A percentile compares a stretch with the other conserved stretches of the same genome.
Conservation (phyloP, 2,797 vertebrate genomes). For the Fringilla coelebs region DNA sequence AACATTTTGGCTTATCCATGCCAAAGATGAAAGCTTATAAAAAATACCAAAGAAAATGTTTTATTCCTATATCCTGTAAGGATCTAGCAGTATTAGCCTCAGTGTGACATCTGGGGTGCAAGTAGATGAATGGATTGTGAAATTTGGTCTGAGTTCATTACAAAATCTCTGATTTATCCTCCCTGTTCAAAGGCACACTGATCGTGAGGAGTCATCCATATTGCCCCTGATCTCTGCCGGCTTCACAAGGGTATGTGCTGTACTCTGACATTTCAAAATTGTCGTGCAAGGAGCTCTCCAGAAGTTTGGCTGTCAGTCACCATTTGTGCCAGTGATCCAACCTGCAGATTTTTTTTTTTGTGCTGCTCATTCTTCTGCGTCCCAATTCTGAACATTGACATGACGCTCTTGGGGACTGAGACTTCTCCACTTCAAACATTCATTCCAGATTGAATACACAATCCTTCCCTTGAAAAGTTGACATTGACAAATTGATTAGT, state of each 20-base stretch:
- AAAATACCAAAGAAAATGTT: background rate
- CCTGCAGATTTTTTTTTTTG: background rate
- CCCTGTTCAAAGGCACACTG: conserved; percentile 80
- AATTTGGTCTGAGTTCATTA: background rate
- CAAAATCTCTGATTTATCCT: conserved; percentile 63
- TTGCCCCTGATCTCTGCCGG: conserved; percentile 92
- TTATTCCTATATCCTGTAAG: background rate
- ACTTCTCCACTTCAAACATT: background rate
- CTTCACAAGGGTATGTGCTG: conserved; percentile 88
- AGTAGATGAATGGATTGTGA: background rate
- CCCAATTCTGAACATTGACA: background rate
- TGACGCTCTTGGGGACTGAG: background rate
- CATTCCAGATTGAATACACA: background rate
- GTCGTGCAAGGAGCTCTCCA: background rate
- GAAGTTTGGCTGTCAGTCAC: background rate
- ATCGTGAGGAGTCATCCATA: conserved; percentile 91
- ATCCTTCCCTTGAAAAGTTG: background rate
- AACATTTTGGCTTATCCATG: background rate
- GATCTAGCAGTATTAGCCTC: background rate
- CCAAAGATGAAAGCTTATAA: background rate
- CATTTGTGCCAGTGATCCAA: background rate
- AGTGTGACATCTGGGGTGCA: background rate
- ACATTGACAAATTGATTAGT: background rate
- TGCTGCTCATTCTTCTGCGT: background rate
- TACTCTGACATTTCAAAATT: background rate